Conservation (phyloP, 2,888 invertebrate genomes). For the Ligdia adustata region DNA sequence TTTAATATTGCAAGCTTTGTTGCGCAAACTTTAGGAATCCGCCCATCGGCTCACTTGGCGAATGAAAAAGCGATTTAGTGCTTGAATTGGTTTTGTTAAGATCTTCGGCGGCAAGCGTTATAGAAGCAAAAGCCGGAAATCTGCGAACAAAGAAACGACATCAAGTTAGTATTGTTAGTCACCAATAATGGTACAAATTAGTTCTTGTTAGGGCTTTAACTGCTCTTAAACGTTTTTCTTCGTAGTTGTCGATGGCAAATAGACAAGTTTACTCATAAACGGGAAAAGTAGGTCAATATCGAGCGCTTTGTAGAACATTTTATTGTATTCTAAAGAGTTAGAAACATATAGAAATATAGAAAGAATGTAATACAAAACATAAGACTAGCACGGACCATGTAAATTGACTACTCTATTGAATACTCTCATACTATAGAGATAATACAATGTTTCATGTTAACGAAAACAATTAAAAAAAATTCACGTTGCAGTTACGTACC, state of each 20-base stretch:
- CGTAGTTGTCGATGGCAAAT: neutral
- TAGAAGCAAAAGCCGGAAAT: constrained; percentile 53
- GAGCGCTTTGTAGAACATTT: constrained; percentile 1
- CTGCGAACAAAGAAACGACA: constrained; percentile 77
- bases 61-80: constrained; percentile 30
- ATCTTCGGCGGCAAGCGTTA: constrained; percentile 57
- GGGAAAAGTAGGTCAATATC: neutral
- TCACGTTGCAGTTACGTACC: too few species aligned
- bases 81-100: constrained; percentile 44
- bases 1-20: constrained; percentile 33
- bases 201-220: constrained; percentile 50
- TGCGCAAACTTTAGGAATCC: constrained; percentile 37
- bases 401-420: too few species aligned
- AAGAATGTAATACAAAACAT: too few species aligned
- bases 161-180: constrained; percentile 73
- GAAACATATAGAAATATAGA: too few species aligned
- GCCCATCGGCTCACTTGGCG: constrained; percentile 35
- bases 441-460: too few species aligned
- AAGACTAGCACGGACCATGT: too few species aligned
- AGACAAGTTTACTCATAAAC: constrained; percentile 3
- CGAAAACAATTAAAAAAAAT: too few species aligned
- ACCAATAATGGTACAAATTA: constrained; percentile 49
- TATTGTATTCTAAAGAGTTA: neutral
- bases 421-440: too few species aligned
- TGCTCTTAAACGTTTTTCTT: constrained; percentile 8